Percentiles rank a stretch among this genome's conserved stretches.
phyloP scores from a whole-genome alignment of 2,797 vertebrate species.

The Darevskia mixta region DNA sequence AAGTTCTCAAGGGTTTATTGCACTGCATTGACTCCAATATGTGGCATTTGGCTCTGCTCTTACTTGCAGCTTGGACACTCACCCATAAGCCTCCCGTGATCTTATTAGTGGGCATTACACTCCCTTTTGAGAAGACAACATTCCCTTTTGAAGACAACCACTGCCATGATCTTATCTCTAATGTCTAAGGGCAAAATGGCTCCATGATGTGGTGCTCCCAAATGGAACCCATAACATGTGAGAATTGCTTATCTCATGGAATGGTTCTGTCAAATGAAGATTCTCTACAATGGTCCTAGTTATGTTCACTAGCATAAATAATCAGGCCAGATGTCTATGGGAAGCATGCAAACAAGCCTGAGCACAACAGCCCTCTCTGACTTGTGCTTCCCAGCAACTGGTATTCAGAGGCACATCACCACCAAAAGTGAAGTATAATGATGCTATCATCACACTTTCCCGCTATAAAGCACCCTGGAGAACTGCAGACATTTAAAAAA shows the following conservation, averaged over 20 bases:
- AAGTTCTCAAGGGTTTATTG: neutral
- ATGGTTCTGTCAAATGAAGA: neutral
- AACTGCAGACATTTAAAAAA: neutral
- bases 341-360: too few species aligned
- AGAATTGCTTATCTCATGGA: neutral
- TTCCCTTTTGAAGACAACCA: neutral
- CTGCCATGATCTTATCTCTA: neutral
- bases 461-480: too few species aligned
- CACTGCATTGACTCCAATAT: neutral
- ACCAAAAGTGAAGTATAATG: too few species aligned
- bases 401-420: too few species aligned
- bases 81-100: neutral
- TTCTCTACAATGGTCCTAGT: neutral
- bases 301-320: neutral
- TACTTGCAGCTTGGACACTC: neutral
- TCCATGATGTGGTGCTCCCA: neutral
- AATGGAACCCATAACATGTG: neutral
- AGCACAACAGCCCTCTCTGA: too few species aligned
- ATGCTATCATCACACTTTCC: too few species aligned
- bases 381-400: too few species aligned
- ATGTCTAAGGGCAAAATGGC: neutral
- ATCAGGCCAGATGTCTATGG: too few species aligned
- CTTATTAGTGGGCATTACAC: neutral
- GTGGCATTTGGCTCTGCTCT: neutral
- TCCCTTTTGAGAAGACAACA: neutral